Evolutionary conservation across 2,888 invertebrate species (phyloP), one percentile per base, ranked within the genome.

Genomic region (Pyralis farinalis): DNA sequence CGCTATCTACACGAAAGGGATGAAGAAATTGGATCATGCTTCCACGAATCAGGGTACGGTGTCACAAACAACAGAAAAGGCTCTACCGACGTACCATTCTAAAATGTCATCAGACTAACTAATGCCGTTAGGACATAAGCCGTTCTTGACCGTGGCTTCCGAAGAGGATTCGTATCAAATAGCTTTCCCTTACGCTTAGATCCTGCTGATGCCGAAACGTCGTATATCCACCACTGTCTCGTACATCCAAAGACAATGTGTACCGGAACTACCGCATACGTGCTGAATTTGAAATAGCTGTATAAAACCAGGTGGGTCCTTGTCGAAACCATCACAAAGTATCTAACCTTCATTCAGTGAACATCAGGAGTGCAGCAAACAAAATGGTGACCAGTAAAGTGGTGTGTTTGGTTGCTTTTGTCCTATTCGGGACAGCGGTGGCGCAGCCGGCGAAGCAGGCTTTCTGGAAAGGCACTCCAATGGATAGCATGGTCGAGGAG

Each of bases 401-500:
- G 63, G 66, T 90, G 71, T 88, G 76, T 65, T 56, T 90, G 47
- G 64, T 90, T 51, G 84, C 88, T 44, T 71, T 90, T 46, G 90
- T 90, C 55, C 65, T 93, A 49, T 78, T 92, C 49, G 91, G 92
- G 55, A 75, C 92, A 54, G 90, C 90, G 43, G 83, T 87, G 46
- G 91, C 92, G 21, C 92, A 92, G 63, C 92, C 93, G 12, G 90
- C 92, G 32, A 92, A 93, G 63, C 86, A 91, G 47, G 92, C 90
- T 36, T 92, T 92, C 76, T 94, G 93, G 93, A 93, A 93, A 61
- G 92, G 92, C 47, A 93, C 93, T 9, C 91, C 92, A 55, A 91
- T 95, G 90, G 93, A 94, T 63, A 87, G 91, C 39, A 90, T 94
- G 83, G 93, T 95, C 34, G 94, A 94, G 63, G 94, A 94, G 78